These are phyloP conservation scores for Platyura marginata DNA, from an alignment of 1,140 invertebrate genomes.

Conservation along the genomic window DNA sequence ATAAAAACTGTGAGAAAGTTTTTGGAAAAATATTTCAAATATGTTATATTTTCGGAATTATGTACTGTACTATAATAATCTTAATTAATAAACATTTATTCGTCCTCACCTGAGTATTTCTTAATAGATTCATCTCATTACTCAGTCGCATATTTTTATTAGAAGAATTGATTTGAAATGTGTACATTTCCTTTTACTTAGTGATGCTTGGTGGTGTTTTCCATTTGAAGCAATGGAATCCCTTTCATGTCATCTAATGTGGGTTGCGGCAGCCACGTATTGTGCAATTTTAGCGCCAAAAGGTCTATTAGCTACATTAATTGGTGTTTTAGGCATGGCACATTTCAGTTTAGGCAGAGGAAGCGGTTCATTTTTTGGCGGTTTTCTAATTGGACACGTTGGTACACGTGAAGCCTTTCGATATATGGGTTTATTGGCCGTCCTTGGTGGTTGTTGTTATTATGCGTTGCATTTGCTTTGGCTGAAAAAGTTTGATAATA, in stretches of 20 bases:
- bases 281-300: slow-evolving; percentile 61
- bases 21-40: too few species aligned
- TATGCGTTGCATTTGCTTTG: slow-evolving; percentile 48
- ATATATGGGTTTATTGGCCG: slow-evolving; percentile 51
- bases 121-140: too few species aligned
- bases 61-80: too few species aligned
- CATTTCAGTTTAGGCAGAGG: slow-evolving; percentile 68
- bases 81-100: too few species aligned
- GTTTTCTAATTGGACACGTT: slow-evolving; percentile 48
- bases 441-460: slow-evolving; percentile 46
- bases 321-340: slow-evolving; percentile 62
- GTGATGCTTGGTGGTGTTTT: slow-evolving; percentile 69
- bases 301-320: slow-evolving; percentile 59
- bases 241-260: slow-evolving; percentile 71
- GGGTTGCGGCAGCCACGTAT: slow-evolving; percentile 73
- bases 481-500: slow-evolving; percentile 40
- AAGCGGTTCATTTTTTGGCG: slow-evolving; percentile 62
- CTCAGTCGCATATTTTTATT: too few species aligned
- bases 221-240: slow-evolving; percentile 73
- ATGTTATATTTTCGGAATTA: too few species aligned
- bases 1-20: too few species aligned
- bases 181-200: slow-evolving; percentile 13
- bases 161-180: background rate
- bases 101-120: too few species aligned
- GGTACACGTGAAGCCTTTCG: slow-evolving; percentile 55